A percentile compares a stretch with the other conserved stretches of the same genome.
phyloP scores from a whole-genome alignment of 1,140 invertebrate species.

The Formica exsecta region DNA sequence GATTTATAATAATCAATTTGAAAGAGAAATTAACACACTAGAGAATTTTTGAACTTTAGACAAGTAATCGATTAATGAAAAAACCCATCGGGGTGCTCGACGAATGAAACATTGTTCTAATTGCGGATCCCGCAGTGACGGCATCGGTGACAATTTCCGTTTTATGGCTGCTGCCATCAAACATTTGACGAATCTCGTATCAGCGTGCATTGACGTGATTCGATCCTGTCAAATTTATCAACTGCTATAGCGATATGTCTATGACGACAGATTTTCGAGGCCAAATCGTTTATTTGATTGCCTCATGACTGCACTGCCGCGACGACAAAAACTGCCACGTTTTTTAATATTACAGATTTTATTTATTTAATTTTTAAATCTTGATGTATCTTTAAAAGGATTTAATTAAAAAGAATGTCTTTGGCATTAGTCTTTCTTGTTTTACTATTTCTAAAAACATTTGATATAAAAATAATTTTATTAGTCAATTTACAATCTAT shows the following conservation, averaged over 20 bases:
- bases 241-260: not conserved
- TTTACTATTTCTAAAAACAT: not conserved
- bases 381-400: not conserved
- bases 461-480: not conserved
- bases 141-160: conserved; percentile 1
- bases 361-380: conserved; percentile 9
- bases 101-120: conserved; percentile 35
- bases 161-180: conserved; percentile 25
- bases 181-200: conserved; percentile 41
- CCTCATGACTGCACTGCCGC: not conserved
- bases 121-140: conserved; percentile 22
- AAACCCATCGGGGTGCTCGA: not conserved
- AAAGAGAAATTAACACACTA: not conserved
- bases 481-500: not conserved
- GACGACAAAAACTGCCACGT: not conserved
- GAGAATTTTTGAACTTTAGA: not conserved
- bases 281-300: conserved; percentile 33
- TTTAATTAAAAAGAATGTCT: not conserved
- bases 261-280: conserved; percentile 35
- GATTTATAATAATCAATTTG: conserved; percentile 8
- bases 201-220: conserved; percentile 33
- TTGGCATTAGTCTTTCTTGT: not conserved
- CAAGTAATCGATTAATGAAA: conserved; percentile 27
- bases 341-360: not conserved
- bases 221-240: conserved; percentile 34